Evolutionary conservation across 2,888 invertebrate genomes (phyloP).

Genomic region (Pocota personata): DNA sequence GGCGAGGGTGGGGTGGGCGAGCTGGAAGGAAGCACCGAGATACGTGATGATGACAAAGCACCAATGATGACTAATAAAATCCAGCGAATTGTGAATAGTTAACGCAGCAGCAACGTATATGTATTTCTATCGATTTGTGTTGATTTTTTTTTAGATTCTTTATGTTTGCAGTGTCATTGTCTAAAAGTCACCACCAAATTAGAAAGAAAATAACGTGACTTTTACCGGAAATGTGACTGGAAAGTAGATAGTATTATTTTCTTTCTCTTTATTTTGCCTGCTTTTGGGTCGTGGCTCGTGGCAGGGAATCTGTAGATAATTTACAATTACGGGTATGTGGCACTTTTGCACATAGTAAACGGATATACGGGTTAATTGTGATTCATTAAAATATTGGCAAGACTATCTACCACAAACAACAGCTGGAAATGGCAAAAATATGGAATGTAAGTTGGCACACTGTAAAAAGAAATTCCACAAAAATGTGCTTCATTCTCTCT

Average conservation of each 20-base stretch:
- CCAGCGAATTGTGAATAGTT: slow-evolving; percentile 26
- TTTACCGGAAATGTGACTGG: slow-evolving; percentile 56
- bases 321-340: slow-evolving; percentile 68
- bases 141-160: neutral
- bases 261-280: neutral
- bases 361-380: slow-evolving; percentile 47
- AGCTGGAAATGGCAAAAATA: slow-evolving; percentile 12
- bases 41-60: slow-evolving; percentile 60
- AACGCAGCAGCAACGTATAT: slow-evolving; percentile 2
- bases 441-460: no score
- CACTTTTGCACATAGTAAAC: slow-evolving; percentile 46
- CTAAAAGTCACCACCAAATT: slow-evolving; percentile 52
- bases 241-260: slow-evolving; percentile 50
- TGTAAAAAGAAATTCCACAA: neutral
- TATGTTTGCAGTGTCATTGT: neutral
- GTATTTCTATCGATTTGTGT: slow-evolving; percentile 36
- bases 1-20: slow-evolving; percentile 7
- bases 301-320: slow-evolving; percentile 48
- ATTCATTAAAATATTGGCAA: neutral
- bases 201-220: slow-evolving; percentile 56
- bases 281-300: neutral
- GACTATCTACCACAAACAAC: neutral
- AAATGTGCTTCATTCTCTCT: neutral
- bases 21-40: slow-evolving; percentile 9
- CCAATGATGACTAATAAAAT: slow-evolving; percentile 61